Evolutionary conservation across 2,888 invertebrate genomes (phyloP).

Genomic region (Harpalus rufipes): DNA sequence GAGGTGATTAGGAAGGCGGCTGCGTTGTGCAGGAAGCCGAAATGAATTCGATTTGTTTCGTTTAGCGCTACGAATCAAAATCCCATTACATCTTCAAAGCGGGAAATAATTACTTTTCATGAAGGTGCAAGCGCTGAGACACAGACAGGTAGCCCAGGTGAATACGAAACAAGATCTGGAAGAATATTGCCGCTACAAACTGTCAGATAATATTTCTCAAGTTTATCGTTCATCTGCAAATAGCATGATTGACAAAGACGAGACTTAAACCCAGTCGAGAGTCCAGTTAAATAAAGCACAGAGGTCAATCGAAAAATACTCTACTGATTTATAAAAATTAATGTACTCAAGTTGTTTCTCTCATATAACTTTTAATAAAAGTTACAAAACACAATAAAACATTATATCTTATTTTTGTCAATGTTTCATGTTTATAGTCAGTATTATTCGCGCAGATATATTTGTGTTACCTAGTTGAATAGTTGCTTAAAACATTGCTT

Average conservation of each 20-base stretch:
- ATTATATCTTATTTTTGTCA: too few species aligned
- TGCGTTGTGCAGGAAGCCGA: conserved; percentile 63
- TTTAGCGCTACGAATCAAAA: conserved; percentile 66
- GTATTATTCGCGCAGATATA: too few species aligned
- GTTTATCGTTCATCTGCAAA: background rate
- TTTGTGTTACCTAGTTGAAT: too few species aligned
- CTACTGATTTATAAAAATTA: too few species aligned
- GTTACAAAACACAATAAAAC: too few species aligned
- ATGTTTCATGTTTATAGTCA: too few species aligned
- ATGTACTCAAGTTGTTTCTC: too few species aligned
- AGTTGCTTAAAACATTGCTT: too few species aligned
- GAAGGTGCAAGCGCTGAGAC: conserved; percentile 43
- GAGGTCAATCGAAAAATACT: too few species aligned
- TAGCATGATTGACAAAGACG: background rate
- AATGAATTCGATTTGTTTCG: conserved; percentile 67
- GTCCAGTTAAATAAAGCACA: too few species aligned
- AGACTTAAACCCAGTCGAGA: too few species aligned
- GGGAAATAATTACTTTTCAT: conserved; percentile 67
- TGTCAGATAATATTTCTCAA: background rate
- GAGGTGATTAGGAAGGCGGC: conserved; percentile 63
- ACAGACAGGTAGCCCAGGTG: conserved; percentile 45
- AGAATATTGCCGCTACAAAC: background rate
- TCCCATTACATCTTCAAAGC: conserved; percentile 66
- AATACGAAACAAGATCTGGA: conserved; percentile 18
- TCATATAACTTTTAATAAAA: too few species aligned